Base-by-base conservation (phyloP, 2,888 invertebrate species). In the Drosophila histrio region DNA sequence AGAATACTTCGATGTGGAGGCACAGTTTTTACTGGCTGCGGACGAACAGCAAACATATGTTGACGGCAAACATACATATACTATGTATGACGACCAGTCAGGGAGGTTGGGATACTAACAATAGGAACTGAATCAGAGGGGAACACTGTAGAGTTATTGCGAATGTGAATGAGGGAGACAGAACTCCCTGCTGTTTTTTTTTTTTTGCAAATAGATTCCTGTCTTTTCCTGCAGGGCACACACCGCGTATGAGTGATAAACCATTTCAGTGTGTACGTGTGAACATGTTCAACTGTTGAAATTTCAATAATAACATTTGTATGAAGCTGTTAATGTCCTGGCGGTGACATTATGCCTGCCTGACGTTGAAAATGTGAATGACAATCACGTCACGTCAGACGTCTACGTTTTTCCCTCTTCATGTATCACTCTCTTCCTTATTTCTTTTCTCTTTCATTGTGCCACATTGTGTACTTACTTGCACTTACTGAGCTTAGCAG, bases 251-350 rank as follows among this genome's bases (percentile, higher is more conserved):
- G 73, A 65, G 78, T 71, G 71, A 59, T 59, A 52, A 52, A 44
- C 44, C 39, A 38, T 54, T 22, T 34, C 34, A 36, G 46, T 61
- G 68, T 30, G 69, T 69, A 44, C 46, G 62, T 56, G 43, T 56
- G 19, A 9, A 17, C 36, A 15, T 34, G 34, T 28, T 39, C 17
- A 22, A 56, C 63, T 70, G 65, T 70, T 75, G 67, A 85, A 85
- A 84, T 87, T 85, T 82, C 87, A 87, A 85, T 85, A 87, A 85
- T 77, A 85, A 85, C 78, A 78, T 78, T 87, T 85, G 85, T 80
- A 87, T 85, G 77, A 81, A 85, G 85, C 83, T 85, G 87, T 85
- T 87, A 80, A 87, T 87, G 71, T 64, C 56, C 44, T 60, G 44
- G 13, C 43, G 47, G 8, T 61, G 41, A 34, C 58, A 47, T 39